Percentiles rank a stretch among this genome's conserved stretches.
Conservation (phyloP, 2,797 vertebrate genomes). For the Staurois parvus region DNA sequence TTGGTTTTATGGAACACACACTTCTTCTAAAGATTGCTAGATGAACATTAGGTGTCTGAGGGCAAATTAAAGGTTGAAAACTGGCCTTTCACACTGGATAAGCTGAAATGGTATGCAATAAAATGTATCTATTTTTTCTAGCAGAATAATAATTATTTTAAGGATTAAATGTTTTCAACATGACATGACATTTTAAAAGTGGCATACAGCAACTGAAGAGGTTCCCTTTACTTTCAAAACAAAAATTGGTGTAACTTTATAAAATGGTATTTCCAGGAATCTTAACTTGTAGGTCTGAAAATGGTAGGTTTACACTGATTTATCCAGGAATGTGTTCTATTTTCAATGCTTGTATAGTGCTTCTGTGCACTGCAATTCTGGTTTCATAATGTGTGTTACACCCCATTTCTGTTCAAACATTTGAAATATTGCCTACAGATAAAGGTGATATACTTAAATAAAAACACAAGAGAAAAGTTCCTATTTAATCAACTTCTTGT, state of each 20-base stretch:
- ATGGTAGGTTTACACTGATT: too few species aligned
- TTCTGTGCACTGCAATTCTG: too few species aligned
- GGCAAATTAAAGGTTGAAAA: slow-evolving; percentile 2
- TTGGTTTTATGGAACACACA: slow-evolving; percentile 35
- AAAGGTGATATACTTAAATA: too few species aligned
- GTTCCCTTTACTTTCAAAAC: not conserved
- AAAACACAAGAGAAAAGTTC: too few species aligned
- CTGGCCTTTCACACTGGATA: slow-evolving; percentile 6
- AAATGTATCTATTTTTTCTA: not conserved
- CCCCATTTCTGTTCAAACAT: too few species aligned
- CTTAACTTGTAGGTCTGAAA: too few species aligned
- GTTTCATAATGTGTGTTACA: too few species aligned
- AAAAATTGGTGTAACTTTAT: not conserved
- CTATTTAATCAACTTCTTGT: too few species aligned
- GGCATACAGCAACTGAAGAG: not conserved
- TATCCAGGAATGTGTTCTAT: too few species aligned
- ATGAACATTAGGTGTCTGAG: slow-evolving; percentile 11
- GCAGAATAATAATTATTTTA: not conserved
- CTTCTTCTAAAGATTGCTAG: slow-evolving; percentile 33
- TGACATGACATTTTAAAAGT: not conserved
- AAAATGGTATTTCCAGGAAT: too few species aligned
- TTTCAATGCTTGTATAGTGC: too few species aligned
- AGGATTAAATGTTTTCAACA: slow-evolving; percentile 2
- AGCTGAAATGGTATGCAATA: slow-evolving; percentile 13
- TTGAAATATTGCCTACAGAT: too few species aligned